These are phyloP conservation scores for Drosophila sechellia DNA, from an alignment of 1,140 invertebrate species.

Conservation along the genomic window DNA sequence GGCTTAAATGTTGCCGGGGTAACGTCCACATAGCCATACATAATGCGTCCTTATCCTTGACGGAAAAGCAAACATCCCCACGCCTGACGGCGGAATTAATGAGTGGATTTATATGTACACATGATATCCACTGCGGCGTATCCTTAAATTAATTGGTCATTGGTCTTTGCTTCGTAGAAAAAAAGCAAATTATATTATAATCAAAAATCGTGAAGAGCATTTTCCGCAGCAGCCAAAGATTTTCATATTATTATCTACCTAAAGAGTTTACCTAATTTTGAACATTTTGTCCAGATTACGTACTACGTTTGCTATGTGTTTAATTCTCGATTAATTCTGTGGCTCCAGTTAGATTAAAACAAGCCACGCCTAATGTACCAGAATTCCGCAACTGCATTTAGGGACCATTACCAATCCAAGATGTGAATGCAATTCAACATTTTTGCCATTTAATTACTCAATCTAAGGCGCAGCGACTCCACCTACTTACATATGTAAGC, in stretches of 20 bases:
- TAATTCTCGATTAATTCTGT: neutral
- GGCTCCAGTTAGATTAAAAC: neutral
- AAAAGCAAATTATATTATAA: constrained; percentile 23
- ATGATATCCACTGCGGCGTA: neutral
- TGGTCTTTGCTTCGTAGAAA: neutral
- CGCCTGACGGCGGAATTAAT: constrained; percentile 5
- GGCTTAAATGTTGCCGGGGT: constrained; percentile 31
- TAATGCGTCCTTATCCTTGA: constrained; percentile 1
- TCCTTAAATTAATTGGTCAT: constrained; percentile 20
- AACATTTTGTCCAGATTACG: neutral
- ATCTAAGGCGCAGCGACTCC: constrained; percentile 35
- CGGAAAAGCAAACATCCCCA: constrained; percentile 3
- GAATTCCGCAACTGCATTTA: neutral
- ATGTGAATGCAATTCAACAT: constrained; percentile 53
- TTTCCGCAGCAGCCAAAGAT: neutral
- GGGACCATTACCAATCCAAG: constrained; percentile 19
- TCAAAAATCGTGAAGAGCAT: neutral
- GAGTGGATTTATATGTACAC: constrained; percentile 5
- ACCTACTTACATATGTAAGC: constrained; percentile 53
- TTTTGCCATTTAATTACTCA: constrained; percentile 63
- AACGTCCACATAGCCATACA: constrained; percentile 32
- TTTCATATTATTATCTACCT: no score
- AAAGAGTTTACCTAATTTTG: no score
- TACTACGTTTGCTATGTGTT: neutral
- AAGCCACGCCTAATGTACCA: constrained; percentile 10